These are phyloP conservation scores for Mohoua ochrocephala DNA, from an alignment of 2,113 vertebrate species.

Conservation along the genomic window DNA sequence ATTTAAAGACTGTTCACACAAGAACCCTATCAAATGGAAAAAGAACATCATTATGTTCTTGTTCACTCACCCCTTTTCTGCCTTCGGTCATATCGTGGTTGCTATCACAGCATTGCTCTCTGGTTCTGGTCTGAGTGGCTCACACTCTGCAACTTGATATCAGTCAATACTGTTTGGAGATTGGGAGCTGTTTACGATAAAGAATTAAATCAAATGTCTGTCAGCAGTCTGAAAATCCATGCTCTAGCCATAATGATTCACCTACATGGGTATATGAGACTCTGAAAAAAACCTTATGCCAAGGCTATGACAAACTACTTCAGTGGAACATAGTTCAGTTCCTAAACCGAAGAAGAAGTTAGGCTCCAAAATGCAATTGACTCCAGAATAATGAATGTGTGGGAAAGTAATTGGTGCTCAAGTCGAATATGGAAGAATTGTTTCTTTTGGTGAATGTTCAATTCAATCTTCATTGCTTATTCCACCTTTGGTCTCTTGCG, in stretches of 20 bases:
- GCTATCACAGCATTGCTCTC: background rate
- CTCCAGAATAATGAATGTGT: background rate
- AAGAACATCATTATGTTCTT: background rate
- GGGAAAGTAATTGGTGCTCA: background rate
- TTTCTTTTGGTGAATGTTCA: background rate
- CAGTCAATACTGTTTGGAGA: background rate
- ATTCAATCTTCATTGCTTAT: background rate
- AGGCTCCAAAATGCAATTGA: background rate
- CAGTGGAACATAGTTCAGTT: background rate
- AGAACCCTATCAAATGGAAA: background rate
- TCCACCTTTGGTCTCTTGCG: background rate
- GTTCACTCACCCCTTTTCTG: background rate
- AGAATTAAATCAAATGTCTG: background rate
- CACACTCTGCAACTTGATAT: background rate
- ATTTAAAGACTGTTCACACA: background rate
- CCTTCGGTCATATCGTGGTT: background rate
- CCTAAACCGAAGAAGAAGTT: background rate
- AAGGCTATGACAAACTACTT: background rate
- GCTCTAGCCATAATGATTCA: background rate
- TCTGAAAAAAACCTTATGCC: background rate
- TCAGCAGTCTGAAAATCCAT: background rate
- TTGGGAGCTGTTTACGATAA: background rate
- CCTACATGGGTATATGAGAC: background rate
- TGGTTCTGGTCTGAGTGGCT: background rate
- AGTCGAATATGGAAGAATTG: background rate